Evolutionary conservation across 2,113 vertebrate species (phyloP).

Genomic region (Lasiurus cinereus): DNA sequence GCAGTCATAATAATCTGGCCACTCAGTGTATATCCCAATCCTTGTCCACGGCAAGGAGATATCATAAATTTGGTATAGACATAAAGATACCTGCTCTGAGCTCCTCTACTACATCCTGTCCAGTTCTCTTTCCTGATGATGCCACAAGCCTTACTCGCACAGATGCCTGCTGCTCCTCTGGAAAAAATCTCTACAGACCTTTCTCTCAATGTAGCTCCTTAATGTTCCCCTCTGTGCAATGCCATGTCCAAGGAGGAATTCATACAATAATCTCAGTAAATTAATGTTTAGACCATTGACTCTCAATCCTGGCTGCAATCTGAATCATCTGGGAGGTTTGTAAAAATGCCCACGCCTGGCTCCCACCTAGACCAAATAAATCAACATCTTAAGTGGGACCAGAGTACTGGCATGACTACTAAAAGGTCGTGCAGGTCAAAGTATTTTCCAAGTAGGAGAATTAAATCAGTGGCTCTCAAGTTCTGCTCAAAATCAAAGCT

Average conservation of each 20-base stretch:
- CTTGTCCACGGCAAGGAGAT: not conserved
- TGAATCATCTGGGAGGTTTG: not conserved
- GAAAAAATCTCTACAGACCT: not conserved
- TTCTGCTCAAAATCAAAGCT: not conserved
- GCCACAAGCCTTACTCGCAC: accelerated
- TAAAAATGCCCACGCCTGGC: not conserved
- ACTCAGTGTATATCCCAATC: not conserved
- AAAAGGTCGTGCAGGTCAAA: not conserved
- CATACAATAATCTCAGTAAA: not conserved
- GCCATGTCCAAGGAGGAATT: not conserved
- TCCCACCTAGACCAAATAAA: not conserved
- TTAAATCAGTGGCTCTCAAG: not conserved
- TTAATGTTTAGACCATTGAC: not conserved
- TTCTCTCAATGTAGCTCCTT: not conserved
- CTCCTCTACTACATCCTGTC: not conserved
- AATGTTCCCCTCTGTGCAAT: not conserved
- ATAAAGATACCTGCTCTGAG: not conserved
- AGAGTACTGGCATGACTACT: accelerated
- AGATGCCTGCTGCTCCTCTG: not conserved
- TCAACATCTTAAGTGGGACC: not conserved
- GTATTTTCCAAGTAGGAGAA: not conserved
- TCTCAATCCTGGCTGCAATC: not conserved
- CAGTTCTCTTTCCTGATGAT: not conserved
- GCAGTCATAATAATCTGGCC: too few species aligned
- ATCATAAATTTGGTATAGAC: not conserved